These are phyloP conservation scores for Rhipidura dahli DNA, from an alignment of 2,113 vertebrate species.

Conservation along the genomic window DNA sequence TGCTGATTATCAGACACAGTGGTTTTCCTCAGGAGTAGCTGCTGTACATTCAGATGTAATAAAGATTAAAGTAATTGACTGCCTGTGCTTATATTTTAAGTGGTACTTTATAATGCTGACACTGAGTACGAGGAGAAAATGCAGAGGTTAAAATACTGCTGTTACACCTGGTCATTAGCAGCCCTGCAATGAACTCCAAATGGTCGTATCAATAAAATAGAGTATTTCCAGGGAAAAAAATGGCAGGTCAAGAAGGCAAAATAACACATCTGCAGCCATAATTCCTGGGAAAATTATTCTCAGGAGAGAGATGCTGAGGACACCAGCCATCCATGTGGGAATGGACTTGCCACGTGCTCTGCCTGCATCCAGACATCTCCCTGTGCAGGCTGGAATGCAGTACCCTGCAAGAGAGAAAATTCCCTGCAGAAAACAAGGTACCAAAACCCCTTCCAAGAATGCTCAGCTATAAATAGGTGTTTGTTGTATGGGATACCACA, in stretches of 20 bases:
- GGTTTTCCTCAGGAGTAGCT: background rate
- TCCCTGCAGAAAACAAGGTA: background rate
- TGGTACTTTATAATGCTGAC: constrained; percentile 7
- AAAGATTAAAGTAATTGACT: constrained; percentile 21
- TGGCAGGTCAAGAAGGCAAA: background rate
- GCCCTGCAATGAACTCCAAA: background rate
- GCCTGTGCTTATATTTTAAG: constrained; percentile 1
- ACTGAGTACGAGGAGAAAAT: background rate
- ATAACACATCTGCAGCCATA: background rate
- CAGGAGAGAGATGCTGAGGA: background rate
- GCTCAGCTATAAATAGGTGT: constrained; percentile 32
- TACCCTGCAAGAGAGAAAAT: background rate
- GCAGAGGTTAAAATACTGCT: constrained; percentile 12
- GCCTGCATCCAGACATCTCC: background rate
- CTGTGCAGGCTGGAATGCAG: background rate
- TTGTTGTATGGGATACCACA: background rate
- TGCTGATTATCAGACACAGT: background rate
- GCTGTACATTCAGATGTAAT: background rate
- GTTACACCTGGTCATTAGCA: background rate
- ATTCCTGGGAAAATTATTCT: background rate
- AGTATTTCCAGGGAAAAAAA: background rate
- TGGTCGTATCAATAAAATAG: background rate
- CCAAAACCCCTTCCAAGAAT: background rate
- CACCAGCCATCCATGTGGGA: background rate
- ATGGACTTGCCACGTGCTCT: background rate